These are phyloP conservation scores for Etheostoma cragini DNA, from an alignment of 2,113 vertebrate genomes.

Conservation along the genomic window DNA sequence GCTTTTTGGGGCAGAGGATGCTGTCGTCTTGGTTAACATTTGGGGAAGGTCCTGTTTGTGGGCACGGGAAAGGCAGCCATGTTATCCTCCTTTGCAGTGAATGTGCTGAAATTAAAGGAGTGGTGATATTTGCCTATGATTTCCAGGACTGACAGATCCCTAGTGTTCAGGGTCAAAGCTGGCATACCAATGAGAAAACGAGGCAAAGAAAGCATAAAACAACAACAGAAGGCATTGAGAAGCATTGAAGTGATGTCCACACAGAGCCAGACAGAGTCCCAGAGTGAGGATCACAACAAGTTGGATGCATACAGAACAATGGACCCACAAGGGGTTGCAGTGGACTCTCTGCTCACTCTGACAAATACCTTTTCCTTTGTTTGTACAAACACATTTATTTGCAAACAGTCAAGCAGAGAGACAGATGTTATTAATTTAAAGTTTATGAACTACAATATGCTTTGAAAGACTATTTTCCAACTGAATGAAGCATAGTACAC, in stretches of 20 bases:
- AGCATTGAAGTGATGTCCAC: conserved; percentile 34
- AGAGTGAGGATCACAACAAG: conserved; percentile 50
- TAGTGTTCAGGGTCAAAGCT: conserved; percentile 54
- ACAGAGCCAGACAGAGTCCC: conserved; percentile 32
- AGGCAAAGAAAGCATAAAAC: conserved; percentile 38
- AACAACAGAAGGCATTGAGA: conserved; percentile 48
- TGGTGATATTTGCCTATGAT: conserved; percentile 55
- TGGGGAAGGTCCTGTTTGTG: conserved; percentile 26
- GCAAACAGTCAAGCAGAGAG: background rate
- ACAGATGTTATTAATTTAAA: background rate
- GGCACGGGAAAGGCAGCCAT: background rate
- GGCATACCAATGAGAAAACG: conserved; percentile 39
- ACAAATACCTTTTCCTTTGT: background rate
- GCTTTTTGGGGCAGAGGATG: conserved; percentile 15
- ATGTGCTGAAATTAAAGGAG: conserved; percentile 19
- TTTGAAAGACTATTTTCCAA: background rate
- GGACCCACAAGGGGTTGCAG: background rate
- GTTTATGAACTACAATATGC: background rate
- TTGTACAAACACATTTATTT: background rate
- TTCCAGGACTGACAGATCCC: conserved; percentile 40
- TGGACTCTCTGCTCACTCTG: background rate
- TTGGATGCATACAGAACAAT: conserved; percentile 49
- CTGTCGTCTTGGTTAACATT: conserved; percentile 22
- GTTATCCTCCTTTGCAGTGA: conserved; percentile 14
- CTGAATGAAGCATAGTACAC: background rate